Conservation (phyloP, 2,888 invertebrate genomes). For the Tiliacea citrago region DNA sequence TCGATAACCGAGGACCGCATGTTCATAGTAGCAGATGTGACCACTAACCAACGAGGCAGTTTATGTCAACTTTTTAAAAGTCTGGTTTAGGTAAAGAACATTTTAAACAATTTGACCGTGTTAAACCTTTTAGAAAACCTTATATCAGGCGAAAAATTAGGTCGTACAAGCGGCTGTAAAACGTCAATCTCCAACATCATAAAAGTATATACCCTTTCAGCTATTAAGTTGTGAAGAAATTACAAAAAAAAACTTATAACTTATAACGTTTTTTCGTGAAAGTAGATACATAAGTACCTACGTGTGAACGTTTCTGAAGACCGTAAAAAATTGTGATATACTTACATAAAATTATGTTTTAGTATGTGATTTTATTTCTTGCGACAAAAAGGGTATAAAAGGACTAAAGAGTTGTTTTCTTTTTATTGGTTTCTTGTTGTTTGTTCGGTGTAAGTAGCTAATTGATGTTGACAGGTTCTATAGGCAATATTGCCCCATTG, state of each 20-base stretch:
- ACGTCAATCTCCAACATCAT: not conserved
- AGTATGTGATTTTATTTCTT: conserved; percentile 42
- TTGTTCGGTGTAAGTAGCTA: not conserved
- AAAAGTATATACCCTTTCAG: conserved; percentile 12
- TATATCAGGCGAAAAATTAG: not conserved
- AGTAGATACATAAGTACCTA: conserved; percentile 13
- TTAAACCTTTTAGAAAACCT: not conserved
- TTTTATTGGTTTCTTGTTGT: conserved; percentile 4
- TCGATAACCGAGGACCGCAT: too few species aligned
- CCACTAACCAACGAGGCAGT: too few species aligned
- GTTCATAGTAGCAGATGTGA: too few species aligned
- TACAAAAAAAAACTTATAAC: too few species aligned
- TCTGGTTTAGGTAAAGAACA: not conserved
- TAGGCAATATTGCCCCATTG: conserved; percentile 3
- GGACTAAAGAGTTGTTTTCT: conserved; percentile 14
- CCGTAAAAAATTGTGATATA: conserved; percentile 35
- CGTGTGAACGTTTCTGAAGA: conserved; percentile 12
- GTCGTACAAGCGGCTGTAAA: not conserved
- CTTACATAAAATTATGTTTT: conserved; percentile 52
- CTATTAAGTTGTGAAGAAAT: conserved; percentile 5
- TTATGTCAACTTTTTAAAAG: not conserved
- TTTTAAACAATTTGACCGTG: not conserved
- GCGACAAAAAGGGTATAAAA: conserved; percentile 16
- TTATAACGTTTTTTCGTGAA: too few species aligned
- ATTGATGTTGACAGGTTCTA: conserved; percentile 21